Evolutionary conservation across 2,888 invertebrate species (phyloP), one percentile per base, ranked within the genome.

Genomic region (Ophion ellenae): DNA sequence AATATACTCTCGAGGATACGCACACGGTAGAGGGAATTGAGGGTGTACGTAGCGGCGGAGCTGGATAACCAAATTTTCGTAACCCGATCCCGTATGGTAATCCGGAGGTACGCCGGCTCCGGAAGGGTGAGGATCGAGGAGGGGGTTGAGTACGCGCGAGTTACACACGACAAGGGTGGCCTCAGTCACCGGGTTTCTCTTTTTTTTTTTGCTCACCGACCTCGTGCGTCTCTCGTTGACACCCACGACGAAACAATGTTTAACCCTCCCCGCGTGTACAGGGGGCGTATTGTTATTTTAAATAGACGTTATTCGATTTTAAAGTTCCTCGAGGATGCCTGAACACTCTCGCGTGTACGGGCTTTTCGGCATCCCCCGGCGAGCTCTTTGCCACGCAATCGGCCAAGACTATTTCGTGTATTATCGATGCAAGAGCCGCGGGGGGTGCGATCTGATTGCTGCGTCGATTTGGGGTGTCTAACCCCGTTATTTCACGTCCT

Each of bases 21-120:
- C 45, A 73, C n/a, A 67, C 7, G 74, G 61, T 45, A 79, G 78
- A 61, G 40, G 64, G 36, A 66, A 47, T 14, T 11, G 20, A 40
- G 32, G 69, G 83, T 85, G 80, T 85, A 85, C 74, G 88, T 89
- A 88, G 87, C 87, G 86, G 70, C 85, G 85, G 85, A 82, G 86
- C 67, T 83, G 88, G 89, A 90, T 92, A 94, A 94, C 90, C 90
- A 92, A 92, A 94, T 94, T 93, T 91, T 89, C 90, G 93, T 94
- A 94, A 94, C 94, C 92, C 93, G 94, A 94, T 94, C 94, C 92
- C 91, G 92, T 93, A 94, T 94, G 94, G 90, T 93, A 94, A 94
- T 94, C 76, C 81, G 81, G 20, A 75, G 67, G 66, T 74, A 73
- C 57, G 73, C 59, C 73, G 53, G 74, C 66, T 67, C 75, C 57